Percentiles rank a stretch among this genome's conserved stretches.
Evolutionary conservation across 2,797 vertebrate genomes (phyloP).

Genomic region (Sus cebifrons): DNA sequence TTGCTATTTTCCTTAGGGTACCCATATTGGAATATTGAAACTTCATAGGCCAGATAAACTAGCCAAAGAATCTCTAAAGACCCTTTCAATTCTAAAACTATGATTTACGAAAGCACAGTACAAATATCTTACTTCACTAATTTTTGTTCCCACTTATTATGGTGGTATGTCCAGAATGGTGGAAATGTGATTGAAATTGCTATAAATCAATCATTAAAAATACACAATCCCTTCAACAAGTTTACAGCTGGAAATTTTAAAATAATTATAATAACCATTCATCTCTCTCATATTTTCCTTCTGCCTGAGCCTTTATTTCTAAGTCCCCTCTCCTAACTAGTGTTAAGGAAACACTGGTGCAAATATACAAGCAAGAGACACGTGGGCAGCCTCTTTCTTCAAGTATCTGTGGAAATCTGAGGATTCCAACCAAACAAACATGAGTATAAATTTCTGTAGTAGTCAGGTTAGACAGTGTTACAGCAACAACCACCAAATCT

Average conservation of each 20-base stretch:
- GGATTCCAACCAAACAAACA: conserved; percentile 17
- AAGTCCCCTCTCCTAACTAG: not conserved
- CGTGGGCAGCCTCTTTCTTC: not conserved
- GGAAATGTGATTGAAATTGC: not conserved
- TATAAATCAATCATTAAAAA: conserved; percentile 22
- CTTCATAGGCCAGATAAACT: not conserved
- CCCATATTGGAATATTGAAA: not conserved
- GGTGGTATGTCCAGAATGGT: not conserved
- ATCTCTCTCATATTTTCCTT: not conserved
- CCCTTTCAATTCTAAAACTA: conserved; percentile 7
- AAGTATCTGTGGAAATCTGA: conserved; percentile 27
- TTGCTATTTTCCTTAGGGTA: not conserved
- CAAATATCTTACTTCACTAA: not conserved
- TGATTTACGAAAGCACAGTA: not conserved
- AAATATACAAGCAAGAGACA: conserved; percentile 15
- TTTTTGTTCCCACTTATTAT: not conserved
- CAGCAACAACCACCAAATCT: not conserved
- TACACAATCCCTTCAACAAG: conserved; percentile 45
- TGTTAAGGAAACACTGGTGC: conserved; percentile 1
- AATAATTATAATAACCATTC: conserved; percentile 11
- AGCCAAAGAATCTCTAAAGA: conserved; percentile 5
- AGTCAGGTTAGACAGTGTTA: not conserved
- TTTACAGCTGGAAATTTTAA: not conserved
- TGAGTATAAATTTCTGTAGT: conserved; percentile 33
- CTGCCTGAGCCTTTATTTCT: conserved; percentile 8